Percentiles rank a stretch among this genome's conserved stretches.
Evolutionary conservation across 1,140 invertebrate species (phyloP).

Genomic region (Phymorhynchus buccinoides): DNA sequence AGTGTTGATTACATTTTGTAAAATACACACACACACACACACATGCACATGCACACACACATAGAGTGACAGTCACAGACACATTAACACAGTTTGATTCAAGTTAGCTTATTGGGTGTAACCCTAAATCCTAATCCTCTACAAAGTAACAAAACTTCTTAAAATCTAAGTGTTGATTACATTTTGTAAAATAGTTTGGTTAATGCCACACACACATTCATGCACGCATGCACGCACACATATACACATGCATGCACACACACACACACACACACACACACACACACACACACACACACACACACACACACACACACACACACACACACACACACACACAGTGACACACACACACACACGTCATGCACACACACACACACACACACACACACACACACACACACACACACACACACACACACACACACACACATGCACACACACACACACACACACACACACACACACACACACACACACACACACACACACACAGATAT

Average conservation of each 20-base stretch:
- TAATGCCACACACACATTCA: neutral
- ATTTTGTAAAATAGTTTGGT: too few species aligned
- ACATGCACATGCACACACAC: too few species aligned
- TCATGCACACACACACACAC: neutral
- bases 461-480: neutral
- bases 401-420: neutral
- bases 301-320: neutral
- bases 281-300: conserved; percentile 13
- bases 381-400: conserved; percentile 1
- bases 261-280: conserved; percentile 31
- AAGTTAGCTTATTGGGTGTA: too few species aligned
- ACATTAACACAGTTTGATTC: too few species aligned
- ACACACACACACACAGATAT: too few species aligned
- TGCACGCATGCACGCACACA: conserved; percentile 15
- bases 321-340: conserved; percentile 11
- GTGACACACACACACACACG: neutral
- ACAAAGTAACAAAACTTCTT: too few species aligned
- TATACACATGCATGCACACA: conserved; percentile 15
- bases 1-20: too few species aligned
- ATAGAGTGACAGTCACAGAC: too few species aligned
- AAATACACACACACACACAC: too few species aligned
- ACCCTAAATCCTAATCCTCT: too few species aligned
- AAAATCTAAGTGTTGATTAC: too few species aligned
- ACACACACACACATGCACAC: neutral
- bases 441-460: neutral